Percentiles rank a stretch among this genome's conserved stretches.
Evolutionary conservation across 2,113 vertebrate species (phyloP).

Genomic region (Pantherophis guttatus): DNA sequence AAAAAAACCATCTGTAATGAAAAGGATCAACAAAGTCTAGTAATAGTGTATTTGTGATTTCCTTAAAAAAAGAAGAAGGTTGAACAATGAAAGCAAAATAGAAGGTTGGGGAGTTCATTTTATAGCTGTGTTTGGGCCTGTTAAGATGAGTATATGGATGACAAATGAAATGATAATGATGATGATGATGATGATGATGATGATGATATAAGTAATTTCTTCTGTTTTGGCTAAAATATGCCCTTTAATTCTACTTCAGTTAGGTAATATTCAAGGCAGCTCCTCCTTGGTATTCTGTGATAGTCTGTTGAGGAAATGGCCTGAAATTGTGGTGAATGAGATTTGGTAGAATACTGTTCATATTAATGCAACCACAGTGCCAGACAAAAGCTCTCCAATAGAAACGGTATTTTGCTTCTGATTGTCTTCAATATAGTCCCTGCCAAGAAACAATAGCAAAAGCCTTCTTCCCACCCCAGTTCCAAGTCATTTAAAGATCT

Average conservation of each 20-base stretch:
- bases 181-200: too few relatives aligned
- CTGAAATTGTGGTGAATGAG: slow-evolving; percentile 72
- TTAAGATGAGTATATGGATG: slow-evolving; percentile 56
- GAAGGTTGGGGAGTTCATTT: slow-evolving; percentile 17
- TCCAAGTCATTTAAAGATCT: slow-evolving; percentile 66
- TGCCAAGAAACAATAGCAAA: too few relatives aligned
- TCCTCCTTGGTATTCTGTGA: slow-evolving; percentile 66
- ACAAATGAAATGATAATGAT: not conserved
- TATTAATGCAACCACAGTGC: slow-evolving; percentile 67
- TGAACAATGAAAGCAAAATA: slow-evolving; percentile 39
- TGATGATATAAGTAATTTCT: slow-evolving; percentile 58
- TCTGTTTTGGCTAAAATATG: slow-evolving; percentile 55
- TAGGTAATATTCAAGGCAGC: slow-evolving; percentile 67
- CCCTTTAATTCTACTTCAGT: slow-evolving; percentile 77
- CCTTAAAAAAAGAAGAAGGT: slow-evolving; percentile 36
- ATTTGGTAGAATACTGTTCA: slow-evolving; percentile 71
- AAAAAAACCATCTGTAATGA: slow-evolving; percentile 49
- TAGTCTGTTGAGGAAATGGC: slow-evolving; percentile 73
- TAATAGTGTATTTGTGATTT: slow-evolving; percentile 25
- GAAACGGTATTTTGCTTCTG: slow-evolving; percentile 63
- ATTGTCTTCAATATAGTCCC: slow-evolving; percentile 58
- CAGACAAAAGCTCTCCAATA: slow-evolving; percentile 71
- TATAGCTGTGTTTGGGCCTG: slow-evolving; percentile 38
- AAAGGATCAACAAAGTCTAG: slow-evolving; percentile 56
- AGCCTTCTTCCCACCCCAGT: too few relatives aligned